Base-by-base conservation (phyloP, 2,888 invertebrate genomes). In the Stenchaetothrips biformis region DNA sequence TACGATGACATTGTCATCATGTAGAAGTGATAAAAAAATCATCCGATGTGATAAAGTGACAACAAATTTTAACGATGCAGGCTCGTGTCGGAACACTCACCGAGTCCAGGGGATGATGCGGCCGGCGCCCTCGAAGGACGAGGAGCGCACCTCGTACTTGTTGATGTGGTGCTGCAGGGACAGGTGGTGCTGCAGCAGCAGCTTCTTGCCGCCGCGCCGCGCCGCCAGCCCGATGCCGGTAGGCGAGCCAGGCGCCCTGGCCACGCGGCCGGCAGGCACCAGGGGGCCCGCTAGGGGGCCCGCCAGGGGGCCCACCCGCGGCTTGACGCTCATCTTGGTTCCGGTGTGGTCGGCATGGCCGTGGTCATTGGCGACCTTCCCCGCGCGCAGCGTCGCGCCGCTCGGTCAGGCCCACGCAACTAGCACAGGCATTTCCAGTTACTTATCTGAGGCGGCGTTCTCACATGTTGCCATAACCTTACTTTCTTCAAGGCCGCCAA, bases 131-230 rank as follows among this genome's bases (percentile, higher is more conserved):
- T 88, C 88, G 83, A 87, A 87, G 83, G 87, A 87, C 84, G 87
- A 87, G 83, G 87, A 87, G 77, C 88, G 83, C 77, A 88, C 83
- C 83, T 88, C 88, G 83, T 87, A 87, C 82, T 87, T 88, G 83
- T 86, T 84, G 67, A 86, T 83, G 49, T 85, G 84, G 21, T 85
- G 84, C 27, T 86, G 84, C 2, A 86, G 85, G 3, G 82, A 82
- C 4, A 82, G 82, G 8, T 81, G 83, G 48, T 80, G 81, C 59
- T 81, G 81, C 59, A 80, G 79, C 25, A 80, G 78, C 16, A 80
- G 79, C 78, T 80, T 81, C 77, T 74, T 74, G 67, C 67, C 67
- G 67, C 67, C 79, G 77, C 78, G 67, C 59, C 79, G 81, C 49
- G 77, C 74, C 79, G 78, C 27, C 48, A 37, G 74, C 25, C 8